A percentile compares a stretch with the other conserved stretches of the same genome.
These are phyloP conservation scores for Botrylloides violaceus DNA, from an alignment of 23 tunicate species.

Conservation along the genomic window DNA sequence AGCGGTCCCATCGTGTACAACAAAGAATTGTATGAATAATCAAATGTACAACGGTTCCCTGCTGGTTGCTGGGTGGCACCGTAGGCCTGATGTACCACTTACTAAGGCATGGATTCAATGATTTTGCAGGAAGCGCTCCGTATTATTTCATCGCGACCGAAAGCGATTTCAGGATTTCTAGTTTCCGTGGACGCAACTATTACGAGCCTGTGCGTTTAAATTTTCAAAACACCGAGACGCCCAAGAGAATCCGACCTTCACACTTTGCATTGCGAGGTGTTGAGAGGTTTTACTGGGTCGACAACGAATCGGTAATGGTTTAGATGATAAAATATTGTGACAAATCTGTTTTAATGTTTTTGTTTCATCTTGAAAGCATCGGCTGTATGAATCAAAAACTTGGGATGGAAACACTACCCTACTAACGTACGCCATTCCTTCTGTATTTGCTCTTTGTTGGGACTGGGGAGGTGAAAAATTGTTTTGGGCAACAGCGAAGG, in stretches of 20 bases:
- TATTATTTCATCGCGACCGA: not conserved
- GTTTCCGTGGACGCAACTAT: not conserved
- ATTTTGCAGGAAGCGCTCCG: not conserved
- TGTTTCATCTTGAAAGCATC: not conserved
- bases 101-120: no score
- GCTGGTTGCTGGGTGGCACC: no score
- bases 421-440: not conserved
- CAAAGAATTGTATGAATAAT: no score
- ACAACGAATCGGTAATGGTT: slow-evolving; percentile 5
- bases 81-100: no score
- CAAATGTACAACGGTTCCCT: no score
- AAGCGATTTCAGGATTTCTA: slow-evolving; percentile 1
- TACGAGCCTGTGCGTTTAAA: slow-evolving; percentile 8
- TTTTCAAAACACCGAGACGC: not conserved
- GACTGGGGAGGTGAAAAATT: slow-evolving; percentile 8
- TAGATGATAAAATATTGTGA: not conserved
- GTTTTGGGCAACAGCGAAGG: not conserved
- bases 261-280: slow-evolving; percentile 3
- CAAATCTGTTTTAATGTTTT: not conserved
- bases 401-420: slow-evolving; percentile 7
- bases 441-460: not conserved
- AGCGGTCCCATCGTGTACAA: no score
- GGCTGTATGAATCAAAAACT: not conserved
- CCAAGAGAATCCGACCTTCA: not conserved
- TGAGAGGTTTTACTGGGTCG: slow-evolving; percentile 5